phyloP scores from a whole-genome alignment of 2,797 vertebrate genomes.

The Ceryle rudis region DNA sequence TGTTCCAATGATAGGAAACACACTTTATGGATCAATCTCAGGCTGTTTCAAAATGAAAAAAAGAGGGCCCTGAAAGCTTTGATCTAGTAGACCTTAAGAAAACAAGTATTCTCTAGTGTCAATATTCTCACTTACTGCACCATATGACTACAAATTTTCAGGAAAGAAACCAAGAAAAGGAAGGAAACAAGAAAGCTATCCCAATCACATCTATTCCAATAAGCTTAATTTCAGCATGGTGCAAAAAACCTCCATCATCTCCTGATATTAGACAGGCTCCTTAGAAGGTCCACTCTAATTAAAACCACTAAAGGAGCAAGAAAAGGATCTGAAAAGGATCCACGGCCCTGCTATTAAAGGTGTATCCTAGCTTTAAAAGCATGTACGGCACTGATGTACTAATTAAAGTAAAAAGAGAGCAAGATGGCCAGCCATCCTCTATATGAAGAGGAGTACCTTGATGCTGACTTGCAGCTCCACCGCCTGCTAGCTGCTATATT shows the following conservation, averaged over 20 bases:
- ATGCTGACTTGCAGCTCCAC: background rate
- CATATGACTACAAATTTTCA: background rate
- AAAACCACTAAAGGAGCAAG: background rate
- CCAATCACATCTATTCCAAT: background rate
- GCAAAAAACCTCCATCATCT: background rate
- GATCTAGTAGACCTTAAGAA: background rate
- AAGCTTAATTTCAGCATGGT: background rate
- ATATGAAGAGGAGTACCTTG: background rate
- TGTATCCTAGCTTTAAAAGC: background rate
- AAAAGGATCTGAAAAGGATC: background rate
- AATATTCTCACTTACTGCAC: background rate
- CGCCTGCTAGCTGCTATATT: background rate
- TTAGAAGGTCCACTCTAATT: background rate
- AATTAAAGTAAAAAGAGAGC: background rate
- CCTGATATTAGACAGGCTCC: background rate
- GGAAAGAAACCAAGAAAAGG: background rate
- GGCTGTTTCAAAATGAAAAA: constrained; percentile 10
- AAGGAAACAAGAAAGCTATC: background rate
- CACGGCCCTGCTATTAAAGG: background rate
- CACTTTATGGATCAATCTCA: background rate
- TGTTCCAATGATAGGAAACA: background rate
- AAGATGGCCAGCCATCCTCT: background rate
- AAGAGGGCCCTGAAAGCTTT: background rate
- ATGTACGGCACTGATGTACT: accelerated
- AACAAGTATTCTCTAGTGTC: background rate